Base-by-base conservation (phyloP, 1,140 invertebrate species). In the Eriosoma lanigerum region DNA sequence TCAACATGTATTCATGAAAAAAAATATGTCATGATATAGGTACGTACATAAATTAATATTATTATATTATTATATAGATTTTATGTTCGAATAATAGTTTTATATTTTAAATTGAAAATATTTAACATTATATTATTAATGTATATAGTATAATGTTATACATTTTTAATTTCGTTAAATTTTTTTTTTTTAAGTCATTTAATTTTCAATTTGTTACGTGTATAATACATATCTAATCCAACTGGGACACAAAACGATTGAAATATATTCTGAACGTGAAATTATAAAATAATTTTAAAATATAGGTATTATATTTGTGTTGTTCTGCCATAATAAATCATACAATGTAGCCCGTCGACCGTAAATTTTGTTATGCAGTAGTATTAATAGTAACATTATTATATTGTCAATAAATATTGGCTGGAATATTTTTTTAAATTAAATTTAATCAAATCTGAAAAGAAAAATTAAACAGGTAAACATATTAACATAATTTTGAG, bases 211-310 rank as follows among this genome's bases (percentile, higher is more conserved):
- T 68, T 48, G 66, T 68, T 68, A 48, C 15, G 21, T 38, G 46
- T 68, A 26, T 68, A 38, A 48, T 68, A 46, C 26, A 38, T 48
- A 68, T 48, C 44, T 68, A 68, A 68, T 68, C n/a, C 44, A 48
- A 48, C 44, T 12, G 66, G 66, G 38, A 48, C n/a, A 46, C 21
- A 68, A 68, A 68, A 48, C 66, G 66, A 68, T 68, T 68, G 38
- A 48, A 68, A 62, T 62, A 62, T 17, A 62, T 62, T 32, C 26
- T 8, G 26, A 32, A 62, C 15, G n/a, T 29, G n/a, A 48, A 62
- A 68, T 68, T 68, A 46, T 48, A 68, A 68, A 8, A 68, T 48
- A 48, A 68, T 48, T 6, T 15, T 48, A 48, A 48, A 48, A 10
- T 10, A 6, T 48, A 15, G 12, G 46, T 15, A 10, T 21, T 15